Percentiles rank a stretch among this genome's conserved stretches.
phyloP scores from a whole-genome alignment of 2,888 invertebrate species.

The Myopa tessellatipennis region DNA sequence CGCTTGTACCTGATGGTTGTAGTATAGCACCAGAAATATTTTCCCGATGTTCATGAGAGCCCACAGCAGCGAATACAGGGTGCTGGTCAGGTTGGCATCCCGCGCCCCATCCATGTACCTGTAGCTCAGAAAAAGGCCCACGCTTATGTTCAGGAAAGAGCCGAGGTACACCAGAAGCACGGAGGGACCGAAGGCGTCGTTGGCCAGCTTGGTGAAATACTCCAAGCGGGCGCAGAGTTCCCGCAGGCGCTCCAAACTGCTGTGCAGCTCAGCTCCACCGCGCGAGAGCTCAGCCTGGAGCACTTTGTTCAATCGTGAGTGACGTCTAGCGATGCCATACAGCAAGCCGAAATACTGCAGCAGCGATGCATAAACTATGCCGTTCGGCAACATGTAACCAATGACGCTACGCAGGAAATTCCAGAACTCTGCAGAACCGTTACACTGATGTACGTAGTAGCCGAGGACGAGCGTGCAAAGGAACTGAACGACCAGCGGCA shows the following conservation, averaged over 20 bases:
- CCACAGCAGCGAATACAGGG: slow-evolving; percentile 48
- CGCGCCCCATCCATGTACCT: slow-evolving; percentile 46
- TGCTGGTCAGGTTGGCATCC: slow-evolving; percentile 35
- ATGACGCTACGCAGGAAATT: slow-evolving; percentile 38
- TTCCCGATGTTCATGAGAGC: slow-evolving; percentile 49
- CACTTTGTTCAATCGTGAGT: slow-evolving; percentile 38
- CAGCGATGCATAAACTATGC: slow-evolving; percentile 50
- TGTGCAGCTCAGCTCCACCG: slow-evolving; percentile 35
- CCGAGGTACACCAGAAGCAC: slow-evolving; percentile 50
- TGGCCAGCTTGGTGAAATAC: slow-evolving; percentile 48
- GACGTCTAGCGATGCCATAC: slow-evolving; percentile 46
- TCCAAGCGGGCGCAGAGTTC: slow-evolving; percentile 48
- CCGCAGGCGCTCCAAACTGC: slow-evolving; percentile 45
- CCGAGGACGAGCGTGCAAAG: slow-evolving; percentile 32
- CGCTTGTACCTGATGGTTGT: slow-evolving; percentile 48
- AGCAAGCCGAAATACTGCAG: slow-evolving; percentile 51
- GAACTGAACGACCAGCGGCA: slow-evolving; percentile 43
- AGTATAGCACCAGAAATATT: slow-evolving; percentile 52
- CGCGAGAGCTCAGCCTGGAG: slow-evolving; percentile 41
- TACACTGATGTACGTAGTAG: slow-evolving; percentile 39
- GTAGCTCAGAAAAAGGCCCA: slow-evolving; percentile 53
- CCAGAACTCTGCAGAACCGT: slow-evolving; percentile 17
- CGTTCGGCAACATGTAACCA: slow-evolving; percentile 50
- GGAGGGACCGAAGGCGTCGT: slow-evolving; percentile 47
- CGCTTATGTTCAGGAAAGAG: slow-evolving; percentile 49